Base-by-base conservation (phyloP, 2,888 invertebrate species). In the Stenurella melanura region DNA sequence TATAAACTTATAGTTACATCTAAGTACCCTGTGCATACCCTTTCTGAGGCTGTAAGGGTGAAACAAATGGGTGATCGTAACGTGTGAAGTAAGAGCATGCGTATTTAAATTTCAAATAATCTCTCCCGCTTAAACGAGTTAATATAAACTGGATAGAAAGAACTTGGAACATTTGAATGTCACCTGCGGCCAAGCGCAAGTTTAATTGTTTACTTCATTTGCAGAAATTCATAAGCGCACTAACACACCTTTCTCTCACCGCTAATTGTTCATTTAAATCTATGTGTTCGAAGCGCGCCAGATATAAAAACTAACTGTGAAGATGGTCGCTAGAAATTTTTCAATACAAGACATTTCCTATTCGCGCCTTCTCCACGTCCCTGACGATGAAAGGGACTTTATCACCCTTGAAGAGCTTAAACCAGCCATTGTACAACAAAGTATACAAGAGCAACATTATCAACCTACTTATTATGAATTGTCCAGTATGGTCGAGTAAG, bases 361-460 rank as follows among this genome's bases (percentile, higher is more conserved):
- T 82, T 88, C 90, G 73, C 86, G 88, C 38, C 84, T 90, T 26
- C 83, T 90, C 26, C 89, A 90, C 83, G 86, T 89, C 75, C 89
- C 90, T 1, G 85, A 88, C 63, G 89, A 89, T 71, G 89, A 89
- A 50, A 82, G 85, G 38, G 88, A 89, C 67, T 90, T 88, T 83
- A 86, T 90, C 74, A 89, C 89, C 30, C 82, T 90, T 50, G 89
- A 90, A 78, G 90, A 90, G 81, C 81, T 90, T 17, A 90, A 90
- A 79, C 88, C 90, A 11, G 82, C 84, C 34, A 84, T 83, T 71
- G 83, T 83, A 21, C 85, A 86, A 74, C 86, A 88, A 74, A 82
- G 81, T 72, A 21, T 79, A 61, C 81, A 80, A 38, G 85, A 83
- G 10, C 87, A 87, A 71, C 85, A 85, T 17, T 88, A 88, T 76